These are phyloP conservation scores for Hydractinia symbiolongicarpus DNA, from an alignment of 30 jellyfish, hydroid and myxozoan species.

Conservation along the genomic window DNA sequence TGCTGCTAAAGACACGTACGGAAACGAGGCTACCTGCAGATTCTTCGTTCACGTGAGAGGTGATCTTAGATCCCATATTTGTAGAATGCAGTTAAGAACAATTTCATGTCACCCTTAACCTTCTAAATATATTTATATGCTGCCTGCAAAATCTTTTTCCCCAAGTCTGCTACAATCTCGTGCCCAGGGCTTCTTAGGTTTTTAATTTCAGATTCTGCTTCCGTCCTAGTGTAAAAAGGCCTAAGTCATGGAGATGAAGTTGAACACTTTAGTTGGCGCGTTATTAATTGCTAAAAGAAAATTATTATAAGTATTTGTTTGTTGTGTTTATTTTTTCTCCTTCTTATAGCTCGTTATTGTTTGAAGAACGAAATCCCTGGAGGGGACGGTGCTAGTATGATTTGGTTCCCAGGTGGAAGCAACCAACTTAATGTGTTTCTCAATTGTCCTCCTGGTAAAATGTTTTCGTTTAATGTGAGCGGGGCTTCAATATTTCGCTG, in stretches of 20 bases:
- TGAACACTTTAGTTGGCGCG: no score
- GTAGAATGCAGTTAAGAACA: neutral
- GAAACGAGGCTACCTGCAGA: constrained; percentile 43
- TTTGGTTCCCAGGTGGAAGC: neutral
- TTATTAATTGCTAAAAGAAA: constrained; percentile 11
- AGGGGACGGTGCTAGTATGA: constrained; percentile 36
- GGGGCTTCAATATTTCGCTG: constrained; percentile 28
- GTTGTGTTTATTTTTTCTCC: neutral
- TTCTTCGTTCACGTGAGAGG: constrained; percentile 57
- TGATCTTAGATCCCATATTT: neutral
- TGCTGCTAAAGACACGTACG: constrained; percentile 53
- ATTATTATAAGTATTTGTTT: neutral
- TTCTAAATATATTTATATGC: no score
- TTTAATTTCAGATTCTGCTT: no score
- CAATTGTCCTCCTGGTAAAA: constrained; percentile 38
- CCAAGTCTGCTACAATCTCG: no score
- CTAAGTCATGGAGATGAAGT: no score
- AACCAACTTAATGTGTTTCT: constrained; percentile 18
- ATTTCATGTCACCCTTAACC: no score
- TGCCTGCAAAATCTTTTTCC: no score
- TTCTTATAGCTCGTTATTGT: constrained; percentile 64
- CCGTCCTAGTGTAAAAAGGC: no score
- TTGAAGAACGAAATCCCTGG: constrained; percentile 46
- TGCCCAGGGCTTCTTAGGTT: no score
- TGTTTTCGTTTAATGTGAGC: constrained; percentile 24